Evolutionary conservation across 2,113 vertebrate species (phyloP), one percentile per base, ranked within the genome.

Genomic region (Petrocephalus microphthalmus): DNA sequence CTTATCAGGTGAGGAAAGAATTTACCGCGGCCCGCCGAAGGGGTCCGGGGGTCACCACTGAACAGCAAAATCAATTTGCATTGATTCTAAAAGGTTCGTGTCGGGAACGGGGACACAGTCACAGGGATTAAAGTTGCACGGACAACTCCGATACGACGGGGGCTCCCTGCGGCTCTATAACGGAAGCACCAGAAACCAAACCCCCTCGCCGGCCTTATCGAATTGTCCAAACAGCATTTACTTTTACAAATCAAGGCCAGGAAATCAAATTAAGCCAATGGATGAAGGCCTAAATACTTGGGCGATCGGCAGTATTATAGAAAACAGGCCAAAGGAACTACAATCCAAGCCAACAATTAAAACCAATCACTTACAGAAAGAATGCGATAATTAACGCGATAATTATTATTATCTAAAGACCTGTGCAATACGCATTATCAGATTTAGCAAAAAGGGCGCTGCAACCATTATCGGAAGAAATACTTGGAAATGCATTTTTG

Each of bases 61-160:
- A 96, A 96, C 94, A 96, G 95, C 92, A 96, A 97, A 97, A 97
- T 97, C 97, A 97, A 98, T 97, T 95, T 91, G 92, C 95, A 96
- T 93, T 92, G 94, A 96, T 96, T 96, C 95, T 94, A 95, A 96
- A 95, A 95, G 94, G 94, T 95, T 93, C 92, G 94, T 95, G 96
- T 95, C 96, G 95, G 91, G 93, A 94, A 95, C n/a, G 89, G 92
- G 91, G 89, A 71, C 64, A 88, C 85, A 84, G 94, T 93, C 94
- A 92, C 93, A 91, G 93, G 94, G 93, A 96, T 96, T 96, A 96
- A 94, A 94, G 95, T 95, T 95, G 92, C 94, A 94, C 92, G 95
- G 94, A 94, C 94, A 95, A 94, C 93, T 96, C 94, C 96, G 95
- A 95, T 88, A 89, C 85, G 78, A 84, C 85, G 33, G 53, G 81